Evolutionary conservation across 1,140 invertebrate genomes (phyloP).

Genomic region (Colletes latitarsis): DNA sequence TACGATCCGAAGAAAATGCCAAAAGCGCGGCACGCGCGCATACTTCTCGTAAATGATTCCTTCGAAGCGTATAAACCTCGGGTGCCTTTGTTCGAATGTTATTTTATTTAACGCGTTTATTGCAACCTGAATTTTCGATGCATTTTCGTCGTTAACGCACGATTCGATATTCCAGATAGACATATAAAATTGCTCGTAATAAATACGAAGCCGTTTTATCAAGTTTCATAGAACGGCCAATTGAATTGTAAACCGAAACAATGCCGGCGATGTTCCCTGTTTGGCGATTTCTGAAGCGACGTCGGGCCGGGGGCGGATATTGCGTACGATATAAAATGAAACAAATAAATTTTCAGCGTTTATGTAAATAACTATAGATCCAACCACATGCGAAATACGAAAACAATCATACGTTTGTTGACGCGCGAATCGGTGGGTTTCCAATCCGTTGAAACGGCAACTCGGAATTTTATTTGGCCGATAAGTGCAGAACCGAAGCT

Average conservation of each 20-base stretch:
- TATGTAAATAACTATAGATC: constrained; percentile 39
- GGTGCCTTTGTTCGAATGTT: neutral
- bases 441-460: neutral
- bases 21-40: constrained; percentile 13
- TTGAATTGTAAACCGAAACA: constrained; percentile 51
- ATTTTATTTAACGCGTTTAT: no score
- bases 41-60: neutral
- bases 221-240: constrained; percentile 18
- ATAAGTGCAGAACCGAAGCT: neutral
- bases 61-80: neutral
- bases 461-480: neutral
- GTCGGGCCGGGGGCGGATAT: constrained; percentile 18
- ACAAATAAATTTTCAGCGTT: constrained; percentile 46
- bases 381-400: constrained; percentile 16
- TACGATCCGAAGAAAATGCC: constrained; percentile 12
- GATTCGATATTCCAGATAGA: constrained; percentile 35
- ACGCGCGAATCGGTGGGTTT: neutral
- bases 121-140: no score
- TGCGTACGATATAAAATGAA: constrained; percentile 42
- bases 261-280: constrained; percentile 22
- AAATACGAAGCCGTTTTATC: constrained; percentile 41
- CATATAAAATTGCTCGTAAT: constrained; percentile 48
- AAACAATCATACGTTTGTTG: constrained; percentile 36
- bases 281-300: constrained; percentile 32
- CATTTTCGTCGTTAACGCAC: neutral